These are phyloP conservation scores for Drosophila melanica DNA, from an alignment of 1,140 invertebrate species.

Conservation along the genomic window DNA sequence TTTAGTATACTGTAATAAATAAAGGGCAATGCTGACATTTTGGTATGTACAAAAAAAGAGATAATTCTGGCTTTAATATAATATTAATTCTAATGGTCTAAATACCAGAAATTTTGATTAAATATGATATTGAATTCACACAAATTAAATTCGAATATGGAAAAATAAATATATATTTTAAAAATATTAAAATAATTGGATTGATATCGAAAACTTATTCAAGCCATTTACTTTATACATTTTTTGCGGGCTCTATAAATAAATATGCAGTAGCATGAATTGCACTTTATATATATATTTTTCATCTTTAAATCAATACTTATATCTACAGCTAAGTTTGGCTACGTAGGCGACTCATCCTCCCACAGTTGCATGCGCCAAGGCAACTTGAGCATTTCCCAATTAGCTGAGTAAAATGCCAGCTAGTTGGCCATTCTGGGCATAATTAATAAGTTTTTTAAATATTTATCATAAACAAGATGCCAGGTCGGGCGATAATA, in stretches of 20 bases:
- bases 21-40: no score
- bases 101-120: no score
- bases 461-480: conserved; percentile 81
- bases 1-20: no score
- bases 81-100: no score
- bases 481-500: conserved; percentile 65
- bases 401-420: conserved; percentile 54
- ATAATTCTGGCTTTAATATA: no score
- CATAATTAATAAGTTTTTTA: conserved; percentile 79
- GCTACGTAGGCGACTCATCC: conserved; percentile 19
- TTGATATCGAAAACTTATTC: neutral
- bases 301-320: conserved; percentile 3
- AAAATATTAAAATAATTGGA: neutral
- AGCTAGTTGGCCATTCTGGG: conserved; percentile 5
- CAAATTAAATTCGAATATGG: no score
- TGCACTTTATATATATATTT: conserved; percentile 14
- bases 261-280: conserved; percentile 43
- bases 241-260: conserved; percentile 5
- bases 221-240: neutral
- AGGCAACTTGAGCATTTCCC: conserved; percentile 30
- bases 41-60: no score
- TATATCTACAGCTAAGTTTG: neutral
- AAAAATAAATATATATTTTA: no score
- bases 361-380: conserved; percentile 34
- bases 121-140: no score